Base-by-base conservation (phyloP, 2,888 invertebrate genomes). In the Synergus itoensis region DNA sequence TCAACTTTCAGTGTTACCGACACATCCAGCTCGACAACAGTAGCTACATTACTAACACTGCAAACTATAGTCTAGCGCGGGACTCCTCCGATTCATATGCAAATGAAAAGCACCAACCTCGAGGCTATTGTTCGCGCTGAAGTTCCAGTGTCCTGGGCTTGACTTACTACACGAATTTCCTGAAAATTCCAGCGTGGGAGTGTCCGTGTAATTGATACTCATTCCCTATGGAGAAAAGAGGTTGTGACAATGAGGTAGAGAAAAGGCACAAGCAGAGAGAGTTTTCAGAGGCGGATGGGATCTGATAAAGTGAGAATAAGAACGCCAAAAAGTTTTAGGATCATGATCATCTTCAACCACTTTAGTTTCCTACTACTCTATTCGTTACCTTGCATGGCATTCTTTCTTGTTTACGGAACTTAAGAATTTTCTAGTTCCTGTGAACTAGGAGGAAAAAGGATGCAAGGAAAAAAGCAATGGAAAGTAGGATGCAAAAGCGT, bases 111-210 rank as follows among this genome's bases (percentile, higher is more conserved):
- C 88, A 84, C 84, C 88, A 86, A 87, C 88, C 90, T 87, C 85
- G 83, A 85, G 87, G 87, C 88, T 88, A 91, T 90, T 90, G 90
- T 91, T 90, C 91, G 85, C 85, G 83, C 87, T 81, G 86, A 84
- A 86, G 86, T 87, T 85, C 86, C 87, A 86, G 86, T 89, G 89
- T 90, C 87, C 89, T 86, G 81, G 87, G 86, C 90, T 90, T 90
- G 90, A 91, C 91, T 91, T 91, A 91, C 90, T 91, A 90, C 88
- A 86, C 87, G 90, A 91, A 91, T 91, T 91, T 91, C 91, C 91
- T 89, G 91, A 89, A 91, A 91, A 91, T 89, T 90, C 88, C 83
- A 87, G 86, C 89, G 84, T 83, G 84, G 86, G 79, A 83, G 84
- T 84, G 86, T 80, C 86, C 86, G 84, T 89, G 89, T 91, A 91